Evolutionary conservation across 2,888 invertebrate genomes (phyloP), one percentile per base, ranked within the genome.

Genomic region (Eupithecia centaureata): DNA sequence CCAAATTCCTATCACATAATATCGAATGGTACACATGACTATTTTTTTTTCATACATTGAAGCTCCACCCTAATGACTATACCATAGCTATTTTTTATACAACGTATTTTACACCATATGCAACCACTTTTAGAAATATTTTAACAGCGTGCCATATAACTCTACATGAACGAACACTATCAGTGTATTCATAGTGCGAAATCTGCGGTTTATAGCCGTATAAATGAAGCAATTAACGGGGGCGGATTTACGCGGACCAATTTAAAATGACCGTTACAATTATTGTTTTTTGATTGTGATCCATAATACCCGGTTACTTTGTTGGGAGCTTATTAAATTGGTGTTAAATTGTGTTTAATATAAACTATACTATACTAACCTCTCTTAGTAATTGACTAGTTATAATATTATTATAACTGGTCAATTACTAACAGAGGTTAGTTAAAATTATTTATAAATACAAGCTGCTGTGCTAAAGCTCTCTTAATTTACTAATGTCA

Each of bases 171-270:
- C 65, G 60, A 61, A 71, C 65, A 69, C 63, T 75, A 73, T 75
- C 73, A 71, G 67, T 70, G 69, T 65, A 57, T 74, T 78, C 72
- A 73, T 76, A 79, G 77, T 79, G 79, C 79, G 73, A 82, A 84
- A 84, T 82, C 79, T 78, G 78, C 78, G 78, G 77, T 80, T 84
- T 82, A 82, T 80, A 76, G 79, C 73, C 67, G 75, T 67, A 78
- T 81, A 81, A 82, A 82, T 83, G 79, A 78, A 79, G 77, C 80
- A 81, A 82, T 86, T 83, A 86, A 79, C 81, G 79, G 79, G 71
- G 72, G 67, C 75, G 75, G 74, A 78, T 83, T 83, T 80, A 80
- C 77, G 75, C 76, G 71, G 74, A 73, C 75, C 77, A 79, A 78
- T 80, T 79, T 76, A 76, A 79, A 82, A 71, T 73, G 73, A 79